Evolutionary conservation across 1,140 invertebrate species (phyloP).

Genomic region (Adoxophyes honmai): DNA sequence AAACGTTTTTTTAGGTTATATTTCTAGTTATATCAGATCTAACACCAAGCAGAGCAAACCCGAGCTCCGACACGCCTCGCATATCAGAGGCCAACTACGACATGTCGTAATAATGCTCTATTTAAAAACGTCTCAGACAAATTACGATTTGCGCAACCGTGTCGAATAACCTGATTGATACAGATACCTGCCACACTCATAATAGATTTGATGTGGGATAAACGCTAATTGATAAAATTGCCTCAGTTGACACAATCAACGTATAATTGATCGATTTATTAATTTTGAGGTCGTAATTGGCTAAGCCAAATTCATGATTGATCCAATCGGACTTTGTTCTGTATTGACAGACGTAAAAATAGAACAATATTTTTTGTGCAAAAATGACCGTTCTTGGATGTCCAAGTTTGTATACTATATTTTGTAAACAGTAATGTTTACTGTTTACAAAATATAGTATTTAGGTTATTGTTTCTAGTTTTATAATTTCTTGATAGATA

Average conservation of each 20-base stretch:
- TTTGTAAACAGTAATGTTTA: too few relatives aligned
- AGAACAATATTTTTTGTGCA: too few relatives aligned
- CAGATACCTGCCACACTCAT: neutral
- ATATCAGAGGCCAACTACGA: conserved; percentile 8
- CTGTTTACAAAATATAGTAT: too few relatives aligned
- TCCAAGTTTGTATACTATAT: too few relatives aligned
- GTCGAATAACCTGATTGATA: conserved; percentile 15
- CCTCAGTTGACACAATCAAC: neutral
- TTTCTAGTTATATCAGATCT: neutral
- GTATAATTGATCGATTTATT: conserved; percentile 5
- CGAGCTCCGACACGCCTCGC: neutral
- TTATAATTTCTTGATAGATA: too few relatives aligned
- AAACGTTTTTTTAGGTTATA: too few relatives aligned
- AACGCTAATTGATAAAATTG: conserved; percentile 9
- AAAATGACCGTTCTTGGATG: too few relatives aligned
- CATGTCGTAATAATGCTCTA: conserved; percentile 22
- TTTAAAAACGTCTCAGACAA: conserved; percentile 26
- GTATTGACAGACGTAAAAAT: too few relatives aligned
- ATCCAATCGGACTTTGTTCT: too few relatives aligned
- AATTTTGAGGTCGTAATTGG: conserved; percentile 11
- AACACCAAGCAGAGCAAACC: conserved; percentile 1
- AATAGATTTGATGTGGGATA: neutral
- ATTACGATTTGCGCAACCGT: conserved; percentile 28
- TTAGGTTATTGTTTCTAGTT: too few relatives aligned
- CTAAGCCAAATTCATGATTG: neutral